These are phyloP conservation scores for Megaustenia siamemsis DNA, from an alignment of 2,888 invertebrate species.

Conservation along the genomic window DNA sequence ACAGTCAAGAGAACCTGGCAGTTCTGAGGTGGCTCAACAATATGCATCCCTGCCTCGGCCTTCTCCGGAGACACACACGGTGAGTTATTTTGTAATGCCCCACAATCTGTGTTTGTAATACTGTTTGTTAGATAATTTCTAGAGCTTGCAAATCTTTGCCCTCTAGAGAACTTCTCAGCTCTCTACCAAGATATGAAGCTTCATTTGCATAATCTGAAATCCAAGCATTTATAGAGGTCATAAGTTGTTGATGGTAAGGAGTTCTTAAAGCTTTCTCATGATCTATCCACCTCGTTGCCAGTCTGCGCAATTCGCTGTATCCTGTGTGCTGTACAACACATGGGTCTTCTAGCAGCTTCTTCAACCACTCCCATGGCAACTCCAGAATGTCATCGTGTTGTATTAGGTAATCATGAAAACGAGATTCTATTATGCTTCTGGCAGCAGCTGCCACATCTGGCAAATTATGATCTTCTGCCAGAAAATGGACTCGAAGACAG, in stretches of 20 bases:
- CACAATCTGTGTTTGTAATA: not conserved
- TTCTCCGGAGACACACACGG: constrained; percentile 9
- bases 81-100: not conserved
- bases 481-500: constrained; percentile 71
- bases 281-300: constrained; percentile 74
- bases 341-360: constrained; percentile 71
- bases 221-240: constrained; percentile 70
- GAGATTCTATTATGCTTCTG: constrained; percentile 72
- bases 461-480: constrained; percentile 76
- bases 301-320: constrained; percentile 70
- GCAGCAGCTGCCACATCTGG: constrained; percentile 71
- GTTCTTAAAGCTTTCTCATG: constrained; percentile 65
- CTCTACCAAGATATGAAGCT: constrained; percentile 62
- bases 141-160: constrained; percentile 54
- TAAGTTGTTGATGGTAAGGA: constrained; percentile 64
- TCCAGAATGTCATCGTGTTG: constrained; percentile 76
- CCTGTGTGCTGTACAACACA: constrained; percentile 72
- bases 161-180: constrained; percentile 60
- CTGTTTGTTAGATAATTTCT: constrained; percentile 1
- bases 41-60: constrained; percentile 8
- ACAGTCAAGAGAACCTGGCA: constrained; percentile 69
- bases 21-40: constrained; percentile 51
- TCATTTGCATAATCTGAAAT: constrained; percentile 65
- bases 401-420: constrained; percentile 77
- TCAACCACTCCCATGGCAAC: constrained; percentile 70